These are phyloP conservation scores for Poeciliopsis presidionis DNA, from an alignment of 2,797 vertebrate genomes.

Conservation along the genomic window DNA sequence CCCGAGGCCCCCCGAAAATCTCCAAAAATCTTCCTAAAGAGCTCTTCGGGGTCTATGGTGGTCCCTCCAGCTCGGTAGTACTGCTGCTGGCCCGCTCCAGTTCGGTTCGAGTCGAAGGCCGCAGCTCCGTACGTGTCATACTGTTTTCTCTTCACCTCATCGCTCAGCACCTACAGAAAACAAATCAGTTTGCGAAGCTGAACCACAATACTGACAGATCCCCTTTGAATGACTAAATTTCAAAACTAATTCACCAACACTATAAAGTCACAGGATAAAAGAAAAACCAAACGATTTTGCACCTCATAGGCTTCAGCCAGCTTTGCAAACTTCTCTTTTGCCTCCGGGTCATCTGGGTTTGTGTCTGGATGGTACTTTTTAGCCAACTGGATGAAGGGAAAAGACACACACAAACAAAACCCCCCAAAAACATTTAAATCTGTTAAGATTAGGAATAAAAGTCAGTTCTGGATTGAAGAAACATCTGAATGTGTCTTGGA, in stretches of 20 bases:
- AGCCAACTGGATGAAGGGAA: conserved; percentile 82
- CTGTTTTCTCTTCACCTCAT: conserved; percentile 92
- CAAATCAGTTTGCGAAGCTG: neutral
- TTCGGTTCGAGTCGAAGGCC: conserved; percentile 80
- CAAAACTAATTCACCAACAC: neutral
- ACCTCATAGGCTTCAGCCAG: conserved; percentile 97
- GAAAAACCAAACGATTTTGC: neutral
- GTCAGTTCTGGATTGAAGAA: neutral
- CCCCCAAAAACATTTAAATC: neutral
- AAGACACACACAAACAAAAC: neutral
- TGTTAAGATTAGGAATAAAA: too few species aligned
- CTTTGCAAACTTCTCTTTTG: conserved; percentile 95
- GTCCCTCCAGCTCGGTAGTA: conserved; percentile 84
- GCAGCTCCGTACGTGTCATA: conserved; percentile 89
- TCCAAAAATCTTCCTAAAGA: conserved; percentile 95
- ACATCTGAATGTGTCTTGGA: conserved; percentile 42
- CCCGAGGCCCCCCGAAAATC: conserved; percentile 85
- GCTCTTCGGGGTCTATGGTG: conserved; percentile 89
- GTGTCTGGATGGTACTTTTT: conserved; percentile 97
- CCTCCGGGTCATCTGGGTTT: conserved; percentile 92
- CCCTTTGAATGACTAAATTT: neutral
- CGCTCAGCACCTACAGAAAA: conserved; percentile 87
- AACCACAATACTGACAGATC: neutral
- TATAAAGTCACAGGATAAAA: neutral
- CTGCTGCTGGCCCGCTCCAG: conserved; percentile 73